phyloP scores from a whole-genome alignment of 1,140 invertebrate species.

The Tribolium madens region DNA sequence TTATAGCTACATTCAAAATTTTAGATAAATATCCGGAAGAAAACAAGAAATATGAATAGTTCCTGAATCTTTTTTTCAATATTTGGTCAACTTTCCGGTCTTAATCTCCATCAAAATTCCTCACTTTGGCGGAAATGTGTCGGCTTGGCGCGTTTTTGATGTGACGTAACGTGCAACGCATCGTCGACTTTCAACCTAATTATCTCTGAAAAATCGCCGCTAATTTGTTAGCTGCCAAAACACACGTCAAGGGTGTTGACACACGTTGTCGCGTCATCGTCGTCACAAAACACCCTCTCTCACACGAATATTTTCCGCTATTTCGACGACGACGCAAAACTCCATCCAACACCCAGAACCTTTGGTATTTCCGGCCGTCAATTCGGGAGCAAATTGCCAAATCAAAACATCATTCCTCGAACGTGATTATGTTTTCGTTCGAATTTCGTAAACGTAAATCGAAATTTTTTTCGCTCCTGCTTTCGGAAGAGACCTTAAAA shows the following conservation, averaged over 20 bases:
- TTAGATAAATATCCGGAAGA: no score
- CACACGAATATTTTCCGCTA: background rate
- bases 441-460: conserved; percentile 22
- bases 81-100: no score
- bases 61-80: no score
- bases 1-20: no score
- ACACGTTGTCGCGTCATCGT: background rate
- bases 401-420: conserved; percentile 1
- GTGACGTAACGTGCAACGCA: conserved; percentile 37
- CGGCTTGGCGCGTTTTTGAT: conserved; percentile 28
- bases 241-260: conserved; percentile 30
- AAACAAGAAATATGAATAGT: no score
- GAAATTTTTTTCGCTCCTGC: background rate
- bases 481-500: background rate
- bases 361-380: conserved; percentile 15
- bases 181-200: conserved; percentile 42
- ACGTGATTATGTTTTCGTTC: conserved; percentile 26
- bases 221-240: conserved; percentile 50
- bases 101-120: background rate
- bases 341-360: background rate
- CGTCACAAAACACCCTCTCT: background rate
- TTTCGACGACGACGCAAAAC: background rate
- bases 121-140: conserved; percentile 8
- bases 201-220: conserved; percentile 51
- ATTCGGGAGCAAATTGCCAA: conserved; percentile 12